Evolutionary conservation across 2,113 vertebrate species (phyloP), one percentile per base, ranked within the genome.

Genomic region (Mus pahari): DNA sequence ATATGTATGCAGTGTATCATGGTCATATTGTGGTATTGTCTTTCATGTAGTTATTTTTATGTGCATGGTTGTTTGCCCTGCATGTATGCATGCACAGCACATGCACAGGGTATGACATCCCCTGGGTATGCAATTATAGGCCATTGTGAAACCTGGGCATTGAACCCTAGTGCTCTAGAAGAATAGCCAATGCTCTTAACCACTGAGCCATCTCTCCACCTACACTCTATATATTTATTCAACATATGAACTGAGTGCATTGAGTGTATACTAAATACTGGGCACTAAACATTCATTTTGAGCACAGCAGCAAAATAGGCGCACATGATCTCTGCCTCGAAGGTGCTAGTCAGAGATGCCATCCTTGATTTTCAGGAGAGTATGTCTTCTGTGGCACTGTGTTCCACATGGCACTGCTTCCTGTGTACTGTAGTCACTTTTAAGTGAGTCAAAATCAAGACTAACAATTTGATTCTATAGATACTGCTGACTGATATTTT

Each of bases 391-490:
- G 6, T 31, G 26, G 73, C 91, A 88, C 17, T 1, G 31, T 24
- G 50, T 70, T 42, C 39, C n/a, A 53, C 33, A 26, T 7, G 19
- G 7, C 22, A 88, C 28, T 91, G 3, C 58, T 66, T 53, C 31
- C 48, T 42, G 17, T 53, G 19, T 90, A 45, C 50, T 87, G 79
- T 79, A n/a, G 71, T 93, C 11, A 70, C 58, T 88, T 91, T 92
- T 83, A 91, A 79, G 64, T 42, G 42, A 16, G 13, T n/a, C 64
- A 50, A 86, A 92, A 90, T 31, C 6, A 82, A 60, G 19, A 33
- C 86, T 39, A 86, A 71, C 42, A 60, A 62, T 39, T 31, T 68
- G 74, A 89, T 92, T 75, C 86, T 82, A 92, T 75, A 89, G 28
- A 94, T 36, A 70, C 8, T 91, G n/a, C 48, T 77, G 45, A 84